These are phyloP conservation scores for Apamea epomidion DNA, from an alignment of 2,888 invertebrate genomes.

Conservation along the genomic window DNA sequence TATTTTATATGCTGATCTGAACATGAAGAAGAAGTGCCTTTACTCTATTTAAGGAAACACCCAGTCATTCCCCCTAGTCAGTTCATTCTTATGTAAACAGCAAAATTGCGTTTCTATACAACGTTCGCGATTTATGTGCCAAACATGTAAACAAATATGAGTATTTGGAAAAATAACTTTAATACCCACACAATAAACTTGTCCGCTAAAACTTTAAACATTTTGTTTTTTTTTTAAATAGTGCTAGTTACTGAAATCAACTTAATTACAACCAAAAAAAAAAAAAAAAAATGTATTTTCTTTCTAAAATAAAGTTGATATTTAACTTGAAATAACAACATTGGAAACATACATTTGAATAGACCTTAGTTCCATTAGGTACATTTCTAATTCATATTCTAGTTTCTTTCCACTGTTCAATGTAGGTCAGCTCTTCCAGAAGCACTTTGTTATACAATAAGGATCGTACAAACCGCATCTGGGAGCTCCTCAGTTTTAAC, in stretches of 20 bases:
- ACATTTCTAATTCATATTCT: slow-evolving; percentile 11
- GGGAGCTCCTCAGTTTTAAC: slow-evolving; percentile 23
- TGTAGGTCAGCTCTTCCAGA: slow-evolving; percentile 33
- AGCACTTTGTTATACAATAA: slow-evolving; percentile 41
- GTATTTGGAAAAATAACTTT: too few relatives aligned
- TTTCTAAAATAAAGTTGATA: too few relatives aligned
- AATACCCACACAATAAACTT: too few relatives aligned
- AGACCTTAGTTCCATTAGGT: background rate
- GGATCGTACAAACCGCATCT: slow-evolving; percentile 21
- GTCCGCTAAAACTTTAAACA: too few relatives aligned
- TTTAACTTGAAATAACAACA: too few relatives aligned
- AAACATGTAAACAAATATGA: too few relatives aligned
- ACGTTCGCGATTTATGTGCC: too few relatives aligned
- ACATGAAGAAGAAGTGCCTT: background rate
- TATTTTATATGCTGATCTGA: background rate
- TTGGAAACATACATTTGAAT: too few relatives aligned
- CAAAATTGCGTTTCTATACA: background rate
- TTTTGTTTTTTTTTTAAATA: too few relatives aligned
- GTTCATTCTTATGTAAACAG: background rate
- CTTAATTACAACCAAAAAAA: too few relatives aligned
- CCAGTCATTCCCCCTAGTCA: background rate
- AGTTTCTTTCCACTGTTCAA: slow-evolving; percentile 19
- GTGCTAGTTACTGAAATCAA: too few relatives aligned
- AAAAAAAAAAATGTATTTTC: too few relatives aligned
- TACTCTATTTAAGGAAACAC: background rate